Conservation (phyloP, 2,797 vertebrate genomes). For the Melanogrammus aeglefinus region DNA sequence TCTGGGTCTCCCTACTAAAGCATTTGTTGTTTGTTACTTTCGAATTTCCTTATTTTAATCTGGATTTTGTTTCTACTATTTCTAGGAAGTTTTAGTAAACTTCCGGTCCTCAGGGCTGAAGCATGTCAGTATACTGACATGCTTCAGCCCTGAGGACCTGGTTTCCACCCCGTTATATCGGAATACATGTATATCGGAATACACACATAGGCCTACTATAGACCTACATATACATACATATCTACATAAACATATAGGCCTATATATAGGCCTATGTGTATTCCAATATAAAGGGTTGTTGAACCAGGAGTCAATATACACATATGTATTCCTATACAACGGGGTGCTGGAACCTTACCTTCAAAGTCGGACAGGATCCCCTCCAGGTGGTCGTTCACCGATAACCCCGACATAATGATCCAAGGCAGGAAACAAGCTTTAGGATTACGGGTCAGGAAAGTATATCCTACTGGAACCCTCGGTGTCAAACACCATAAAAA, state of each 20-base stretch:
- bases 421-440: neutral
- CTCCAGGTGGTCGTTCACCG: conserved; percentile 84
- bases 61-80: neutral
- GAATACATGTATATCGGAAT: no score
- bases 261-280: no score
- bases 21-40: neutral
- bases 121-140: no score
- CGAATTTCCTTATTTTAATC: neutral
- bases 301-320: no score
- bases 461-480: neutral
- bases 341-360: conserved; percentile 65
- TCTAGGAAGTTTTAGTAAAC: neutral
- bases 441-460: neutral
- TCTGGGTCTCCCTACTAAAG: neutral
- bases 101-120: neutral
- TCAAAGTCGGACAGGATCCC: conserved; percentile 88
- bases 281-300: no score
- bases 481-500: neutral
- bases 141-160: no score
- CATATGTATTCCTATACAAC: no score
- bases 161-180: no score
- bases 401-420: conserved; percentile 79
- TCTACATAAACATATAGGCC: no score
- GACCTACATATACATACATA: no score
- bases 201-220: no score